Base-by-base conservation (phyloP, 1,140 invertebrate genomes). In the Drosophila melanica region DNA sequence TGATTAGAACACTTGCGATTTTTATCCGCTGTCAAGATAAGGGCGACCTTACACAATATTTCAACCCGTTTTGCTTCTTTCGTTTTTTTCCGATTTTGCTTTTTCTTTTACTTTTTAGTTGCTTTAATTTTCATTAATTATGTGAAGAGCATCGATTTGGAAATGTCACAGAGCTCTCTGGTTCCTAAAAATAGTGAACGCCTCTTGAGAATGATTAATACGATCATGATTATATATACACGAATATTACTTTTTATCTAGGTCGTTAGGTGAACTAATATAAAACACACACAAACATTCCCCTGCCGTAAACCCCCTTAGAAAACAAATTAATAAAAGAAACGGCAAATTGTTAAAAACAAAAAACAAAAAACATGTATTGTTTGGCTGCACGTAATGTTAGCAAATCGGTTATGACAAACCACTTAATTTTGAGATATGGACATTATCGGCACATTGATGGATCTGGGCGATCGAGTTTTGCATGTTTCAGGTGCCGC, bases 191-290 rank as follows among this genome's bases (percentile, higher is more conserved):
- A 72, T 85, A 87, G 75, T 57, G 48, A 50, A 64, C 42, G 54
- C 44, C 78, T 87, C 81, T 85, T 80, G 78, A 85, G 63, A 78
- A 85, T 85, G 81, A 87, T 87, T 87, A 78, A 85, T 87, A 81
- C 12, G 64, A 85, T 66, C 67, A 72, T 75, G 59, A 80, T 77
- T 85, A 53, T 39, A 30, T 23, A 30, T 53, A 54, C 20, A 39
- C 65, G 57, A 68, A 60, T 68, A 33, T 41, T 55, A 58, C 59
- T 67, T 68, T 77, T 45, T 79, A 72, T 73, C 63, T 77, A 57
- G 60, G 67, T 66, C 59, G 60, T 39, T 68, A 35, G 18, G 59
- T 54, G 50, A 70, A 68, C 47, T 3, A 30, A 30, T 5, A n/a
- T 4, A 51, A 2, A 50, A 23, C n/a, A 30, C 9, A 16, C 20